Base-by-base conservation (phyloP, 2,797 vertebrate genomes). In the Melanogrammus aeglefinus region DNA sequence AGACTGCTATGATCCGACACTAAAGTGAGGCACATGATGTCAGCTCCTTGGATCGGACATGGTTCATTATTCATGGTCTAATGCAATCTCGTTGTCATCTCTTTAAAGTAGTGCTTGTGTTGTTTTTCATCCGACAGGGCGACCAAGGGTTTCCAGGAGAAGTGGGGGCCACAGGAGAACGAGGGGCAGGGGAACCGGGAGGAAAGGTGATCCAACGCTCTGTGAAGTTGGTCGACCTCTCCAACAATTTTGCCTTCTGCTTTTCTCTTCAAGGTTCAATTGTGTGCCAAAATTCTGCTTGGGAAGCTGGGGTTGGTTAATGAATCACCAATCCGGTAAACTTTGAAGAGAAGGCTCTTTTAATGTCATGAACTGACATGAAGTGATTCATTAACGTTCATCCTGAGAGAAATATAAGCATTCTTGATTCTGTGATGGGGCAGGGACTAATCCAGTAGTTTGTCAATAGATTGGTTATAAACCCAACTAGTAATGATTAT, bases 131-230 rank as follows among this genome's bases (percentile, higher is more conserved):
- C 75, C 18, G 51, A 33, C 87, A 97, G 94, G 94, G 95, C 77
- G 95, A 97, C 83, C 94, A 95, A 88, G 94, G 94, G 76, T 92
- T 97, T 72, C 95, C 95, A 16, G 95, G 95, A 47, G 95, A 96
- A 88, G 89, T 85, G 47, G 96, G 95, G 69, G 78, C 90, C 69
- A 91, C 92, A n/a, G 95, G 95, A 88, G 94, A 96, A 84, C 94
- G 95, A 91, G 95, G 96, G 12, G 83, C 90, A 44, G 95, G 95
- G 84, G 95, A 96, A 80, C 84, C 95, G 51, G 95, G 94, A 78
- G 85, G 93, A 35, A 96, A 96, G 94, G 96, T 97, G 87, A 71
- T 69, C 27, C 63, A 16, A 69, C n/a, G 2, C 47, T 47, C 44
- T 18, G 16, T 18, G 18, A 21, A 21, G 18, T 6, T 5, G 18